A percentile compares a stretch with the other conserved stretches of the same genome.
phyloP scores from a whole-genome alignment of 1,140 invertebrate genomes.

The Eumaeus atala region DNA sequence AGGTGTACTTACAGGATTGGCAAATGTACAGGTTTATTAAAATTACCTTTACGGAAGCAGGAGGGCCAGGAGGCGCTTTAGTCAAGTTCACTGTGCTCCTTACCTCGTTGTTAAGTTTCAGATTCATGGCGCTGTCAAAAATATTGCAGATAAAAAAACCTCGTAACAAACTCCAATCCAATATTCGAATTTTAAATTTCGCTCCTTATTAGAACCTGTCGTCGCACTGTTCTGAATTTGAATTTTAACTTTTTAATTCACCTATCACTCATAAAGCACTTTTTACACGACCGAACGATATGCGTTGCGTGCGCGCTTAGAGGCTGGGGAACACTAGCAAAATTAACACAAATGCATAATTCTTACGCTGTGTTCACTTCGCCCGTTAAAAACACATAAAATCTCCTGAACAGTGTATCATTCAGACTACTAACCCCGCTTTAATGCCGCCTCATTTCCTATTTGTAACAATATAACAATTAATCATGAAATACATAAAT shows the following conservation, averaged over 20 bases:
- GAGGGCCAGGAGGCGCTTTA: slow-evolving; percentile 43
- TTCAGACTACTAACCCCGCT: slow-evolving; percentile 21
- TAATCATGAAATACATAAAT: slow-evolving; percentile 53
- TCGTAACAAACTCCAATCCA: slow-evolving; percentile 14
- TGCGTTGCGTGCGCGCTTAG: slow-evolving; percentile 50
- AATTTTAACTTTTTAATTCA: slow-evolving; percentile 24
- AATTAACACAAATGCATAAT: slow-evolving; percentile 52
- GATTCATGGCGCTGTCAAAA: slow-evolving; percentile 48
- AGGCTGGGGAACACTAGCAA: slow-evolving; percentile 41
- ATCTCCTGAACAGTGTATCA: slow-evolving; percentile 37
- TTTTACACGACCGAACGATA: slow-evolving; percentile 10
- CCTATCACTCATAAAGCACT: slow-evolving; percentile 38
- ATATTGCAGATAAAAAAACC: slow-evolving; percentile 16
- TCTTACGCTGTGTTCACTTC: slow-evolving; percentile 46
- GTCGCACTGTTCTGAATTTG: neutral
- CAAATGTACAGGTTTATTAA: slow-evolving; percentile 18
- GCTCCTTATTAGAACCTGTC: neutral
- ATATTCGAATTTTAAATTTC: slow-evolving; percentile 5
- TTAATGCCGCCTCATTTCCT: slow-evolving; percentile 20
- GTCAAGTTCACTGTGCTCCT: slow-evolving; percentile 44
- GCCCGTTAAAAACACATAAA: slow-evolving; percentile 50
- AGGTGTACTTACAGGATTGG: neutral
- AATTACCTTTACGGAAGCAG: slow-evolving; percentile 55
- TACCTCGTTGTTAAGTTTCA: slow-evolving; percentile 62
- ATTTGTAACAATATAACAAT: slow-evolving; percentile 50